A percentile compares a stretch with the other conserved stretches of the same genome.
phyloP scores from a whole-genome alignment of 92 coral and sea anemone species.

The Parazoanthus darwini region DNA sequence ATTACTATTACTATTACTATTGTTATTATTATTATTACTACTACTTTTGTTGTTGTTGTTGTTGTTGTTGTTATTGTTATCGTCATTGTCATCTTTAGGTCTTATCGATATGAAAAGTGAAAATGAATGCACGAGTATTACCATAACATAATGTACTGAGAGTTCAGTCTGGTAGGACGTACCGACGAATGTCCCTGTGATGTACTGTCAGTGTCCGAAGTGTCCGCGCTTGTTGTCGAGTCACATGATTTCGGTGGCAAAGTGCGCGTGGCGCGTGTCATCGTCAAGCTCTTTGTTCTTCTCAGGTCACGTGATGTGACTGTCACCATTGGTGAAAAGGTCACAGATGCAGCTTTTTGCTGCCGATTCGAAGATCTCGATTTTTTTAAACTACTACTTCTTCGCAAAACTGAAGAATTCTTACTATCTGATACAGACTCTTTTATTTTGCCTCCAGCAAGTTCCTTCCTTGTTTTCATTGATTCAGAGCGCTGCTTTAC shows the following conservation, averaged over 20 bases:
- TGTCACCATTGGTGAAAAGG: slow-evolving; percentile 77
- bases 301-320: slow-evolving; percentile 55
- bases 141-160: neutral
- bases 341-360: slow-evolving; percentile 71
- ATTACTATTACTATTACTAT: too few species aligned
- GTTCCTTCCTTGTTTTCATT: slow-evolving; percentile 51
- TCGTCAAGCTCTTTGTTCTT: slow-evolving; percentile 44
- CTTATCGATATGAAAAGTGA: neutral
- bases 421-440: slow-evolving; percentile 60
- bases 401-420: slow-evolving; percentile 49
- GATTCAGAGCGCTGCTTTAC: slow-evolving; percentile 42
- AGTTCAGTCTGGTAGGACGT: slow-evolving; percentile 43
- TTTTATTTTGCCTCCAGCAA: slow-evolving; percentile 44
- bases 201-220: slow-evolving; percentile 85
- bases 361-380: slow-evolving; percentile 39
- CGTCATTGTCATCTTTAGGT: neutral
- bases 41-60: too few species aligned
- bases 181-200: slow-evolving; percentile 69
- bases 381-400: slow-evolving; percentile 45
- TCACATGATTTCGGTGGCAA: slow-evolving; percentile 23
- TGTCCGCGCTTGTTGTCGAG: slow-evolving; percentile 58
- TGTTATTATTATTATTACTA: too few species aligned
- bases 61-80: too few species aligned
- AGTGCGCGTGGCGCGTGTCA: slow-evolving; percentile 17
- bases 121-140: neutral